Percentiles rank a stretch among this genome's conserved stretches.
These are phyloP conservation scores for Scaptomyza pallida DNA, from an alignment of 1,140 invertebrate species.

Conservation along the genomic window DNA sequence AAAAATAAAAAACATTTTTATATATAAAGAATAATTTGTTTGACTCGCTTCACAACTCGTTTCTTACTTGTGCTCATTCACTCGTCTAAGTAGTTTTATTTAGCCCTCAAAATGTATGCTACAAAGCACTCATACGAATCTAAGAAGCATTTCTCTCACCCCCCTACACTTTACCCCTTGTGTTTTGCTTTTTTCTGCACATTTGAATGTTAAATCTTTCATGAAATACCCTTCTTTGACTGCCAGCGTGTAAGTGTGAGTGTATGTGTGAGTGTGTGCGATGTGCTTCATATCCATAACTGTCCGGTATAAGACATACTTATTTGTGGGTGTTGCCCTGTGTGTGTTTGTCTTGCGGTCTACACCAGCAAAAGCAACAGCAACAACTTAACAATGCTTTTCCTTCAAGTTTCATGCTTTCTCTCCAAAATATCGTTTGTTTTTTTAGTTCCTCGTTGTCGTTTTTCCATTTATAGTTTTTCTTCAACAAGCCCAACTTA, in stretches of 20 bases:
- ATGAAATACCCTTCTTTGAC: slow-evolving; percentile 61
- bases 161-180: neutral
- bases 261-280: slow-evolving; percentile 27
- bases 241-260: slow-evolving; percentile 17
- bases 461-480: slow-evolving; percentile 30
- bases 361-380: neutral
- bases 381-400: slow-evolving; percentile 69
- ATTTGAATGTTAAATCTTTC: slow-evolving; percentile 82
- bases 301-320: slow-evolving; percentile 40
- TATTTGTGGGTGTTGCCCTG: slow-evolving; percentile 4
- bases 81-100: slow-evolving; percentile 80
- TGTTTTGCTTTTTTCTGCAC: slow-evolving; percentile 47
- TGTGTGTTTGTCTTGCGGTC: slow-evolving; percentile 53
- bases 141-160: slow-evolving; percentile 18
- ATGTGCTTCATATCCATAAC: slow-evolving; percentile 62
- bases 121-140: slow-evolving; percentile 15
- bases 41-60: slow-evolving; percentile 23
- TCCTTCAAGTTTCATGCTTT: slow-evolving; percentile 34
- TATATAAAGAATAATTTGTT: slow-evolving; percentile 1
- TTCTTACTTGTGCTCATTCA: slow-evolving; percentile 67
- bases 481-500: slow-evolving; percentile 38
- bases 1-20: slow-evolving; percentile 2
- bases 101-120: slow-evolving; percentile 46
- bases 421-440: slow-evolving; percentile 57
- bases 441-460: slow-evolving; percentile 45